Base-by-base conservation (phyloP, 2,888 invertebrate genomes). In the Boloria selene region DNA sequence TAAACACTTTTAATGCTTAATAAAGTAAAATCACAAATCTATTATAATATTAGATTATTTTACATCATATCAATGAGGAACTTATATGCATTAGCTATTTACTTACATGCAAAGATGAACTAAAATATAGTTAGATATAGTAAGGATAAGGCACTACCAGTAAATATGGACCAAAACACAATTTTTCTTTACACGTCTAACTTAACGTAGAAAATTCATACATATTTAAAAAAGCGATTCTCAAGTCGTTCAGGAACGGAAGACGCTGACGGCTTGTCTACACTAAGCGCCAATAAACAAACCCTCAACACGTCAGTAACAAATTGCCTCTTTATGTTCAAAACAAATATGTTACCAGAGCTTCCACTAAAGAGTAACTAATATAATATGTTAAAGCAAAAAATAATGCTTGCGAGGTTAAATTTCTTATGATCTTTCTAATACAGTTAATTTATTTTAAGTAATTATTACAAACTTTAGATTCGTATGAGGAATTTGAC, bases 211-310 rank as follows among this genome's bases (percentile, higher is more conserved):
- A 16, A 56, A 67, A 49, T 50, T 53, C 62, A 62, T 67, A 63
- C 38, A 56, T 65, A 56, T 31, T 55, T 68, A 63, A 55, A 51
- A 22, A 53, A 54, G 13, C n/a, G 18, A 68, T 73, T 71, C 70
- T 73, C 69, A 72, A 74, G 73, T 72, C 70, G 67, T 31, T 45
- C 67, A 65, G 68, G 64, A 74, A 74, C 74, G 70, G 72, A 68
- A 76, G 69, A 75, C 67, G 73, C 71, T 73, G 77, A 79, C 83
- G 82, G 81, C 83, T 79, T 77, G 78, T 70, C 75, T 78, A 74
- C 80, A 84, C 82, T 85, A 86, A 87, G 83, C 85, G 80, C 73
- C 81, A 82, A 86, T 88, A 87, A 86, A 87, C 83, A 87, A 82
- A 74, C 81, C 77, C 81, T 78, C 79, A 79, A 81, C 56, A 82